Evolutionary conservation across 1,140 invertebrate species (phyloP).

Genomic region (Drosophila nigromelanica): DNA sequence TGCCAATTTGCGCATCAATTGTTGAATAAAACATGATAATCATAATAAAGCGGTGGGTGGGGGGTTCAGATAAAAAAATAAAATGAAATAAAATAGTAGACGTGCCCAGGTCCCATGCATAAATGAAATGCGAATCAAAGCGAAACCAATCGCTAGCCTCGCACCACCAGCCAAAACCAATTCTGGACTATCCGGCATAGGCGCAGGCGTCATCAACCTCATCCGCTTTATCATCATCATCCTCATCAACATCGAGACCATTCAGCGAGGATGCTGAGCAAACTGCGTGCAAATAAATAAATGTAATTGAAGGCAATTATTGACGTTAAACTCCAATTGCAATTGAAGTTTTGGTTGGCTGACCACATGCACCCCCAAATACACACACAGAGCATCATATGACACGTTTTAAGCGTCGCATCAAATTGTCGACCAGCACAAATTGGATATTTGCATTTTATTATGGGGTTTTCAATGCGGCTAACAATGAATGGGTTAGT

Average conservation of each 20-base stretch:
- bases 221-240: neutral
- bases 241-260: conserved; percentile 16
- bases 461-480: conserved; percentile 13
- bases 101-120: conserved; percentile 55
- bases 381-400: conserved; percentile 26
- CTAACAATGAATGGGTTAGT: conserved; percentile 22
- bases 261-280: conserved; percentile 26
- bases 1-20: conserved; percentile 82
- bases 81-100: conserved; percentile 73
- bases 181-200: conserved; percentile 43
- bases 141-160: conserved; percentile 74
- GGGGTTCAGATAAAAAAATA: conserved; percentile 28
- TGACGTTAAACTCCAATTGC: conserved; percentile 69
- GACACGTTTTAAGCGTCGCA: conserved; percentile 37
- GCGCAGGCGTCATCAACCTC: conserved; percentile 1
- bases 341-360: conserved; percentile 40
- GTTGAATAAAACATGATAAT: conserved; percentile 83
- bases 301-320: conserved; percentile 81
- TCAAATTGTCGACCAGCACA: conserved; percentile 20
- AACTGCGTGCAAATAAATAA: conserved; percentile 73
- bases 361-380: conserved; percentile 20
- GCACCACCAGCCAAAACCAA: conserved; percentile 54
- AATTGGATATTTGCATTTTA: conserved; percentile 50
- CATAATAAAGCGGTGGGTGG: conserved; percentile 67
- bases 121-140: conserved; percentile 81